Percentiles rank a stretch among this genome's conserved stretches.
Conservation (phyloP, 1,140 invertebrate genomes). For the Leptestheria dahalacensis region DNA sequence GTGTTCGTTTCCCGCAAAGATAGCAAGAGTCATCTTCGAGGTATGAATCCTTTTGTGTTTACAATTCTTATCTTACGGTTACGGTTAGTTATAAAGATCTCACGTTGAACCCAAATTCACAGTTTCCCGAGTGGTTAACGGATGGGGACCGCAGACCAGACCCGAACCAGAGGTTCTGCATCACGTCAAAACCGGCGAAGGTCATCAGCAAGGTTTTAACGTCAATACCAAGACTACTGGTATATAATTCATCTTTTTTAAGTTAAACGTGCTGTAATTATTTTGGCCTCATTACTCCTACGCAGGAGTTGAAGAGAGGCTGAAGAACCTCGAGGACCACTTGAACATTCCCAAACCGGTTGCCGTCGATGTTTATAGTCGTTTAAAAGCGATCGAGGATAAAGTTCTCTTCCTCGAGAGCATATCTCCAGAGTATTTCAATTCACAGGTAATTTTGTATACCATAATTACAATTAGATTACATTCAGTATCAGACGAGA, state of each 20-base stretch:
- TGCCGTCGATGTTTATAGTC: constrained; percentile 39
- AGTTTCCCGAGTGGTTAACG: constrained; percentile 43
- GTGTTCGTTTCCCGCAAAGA: constrained; percentile 42
- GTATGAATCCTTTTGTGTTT: constrained; percentile 31
- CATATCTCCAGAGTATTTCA: constrained; percentile 50
- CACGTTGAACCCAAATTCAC: no score
- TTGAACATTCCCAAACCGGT: constrained; percentile 33
- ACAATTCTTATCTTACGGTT: no score
- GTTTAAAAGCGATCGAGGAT: constrained; percentile 48
- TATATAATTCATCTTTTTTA: constrained; percentile 21
- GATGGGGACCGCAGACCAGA: constrained; percentile 40
- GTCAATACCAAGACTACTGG: constrained; percentile 20
- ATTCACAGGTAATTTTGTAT: constrained; percentile 16
- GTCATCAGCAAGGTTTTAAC: neutral
- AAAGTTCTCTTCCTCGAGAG: constrained; percentile 46
- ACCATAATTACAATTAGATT: neutral
- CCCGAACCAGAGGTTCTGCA: constrained; percentile 20
- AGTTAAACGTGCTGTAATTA: constrained; percentile 7
- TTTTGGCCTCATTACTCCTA: no score
- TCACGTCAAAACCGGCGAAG: neutral
- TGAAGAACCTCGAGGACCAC: constrained; percentile 38
- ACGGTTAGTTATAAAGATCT: no score
- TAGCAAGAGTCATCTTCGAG: constrained; percentile 51
- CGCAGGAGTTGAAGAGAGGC: constrained; percentile 39
- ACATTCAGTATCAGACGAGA: no score